Conservation (phyloP, 2,888 invertebrate species). For the Thumatha senex region DNA sequence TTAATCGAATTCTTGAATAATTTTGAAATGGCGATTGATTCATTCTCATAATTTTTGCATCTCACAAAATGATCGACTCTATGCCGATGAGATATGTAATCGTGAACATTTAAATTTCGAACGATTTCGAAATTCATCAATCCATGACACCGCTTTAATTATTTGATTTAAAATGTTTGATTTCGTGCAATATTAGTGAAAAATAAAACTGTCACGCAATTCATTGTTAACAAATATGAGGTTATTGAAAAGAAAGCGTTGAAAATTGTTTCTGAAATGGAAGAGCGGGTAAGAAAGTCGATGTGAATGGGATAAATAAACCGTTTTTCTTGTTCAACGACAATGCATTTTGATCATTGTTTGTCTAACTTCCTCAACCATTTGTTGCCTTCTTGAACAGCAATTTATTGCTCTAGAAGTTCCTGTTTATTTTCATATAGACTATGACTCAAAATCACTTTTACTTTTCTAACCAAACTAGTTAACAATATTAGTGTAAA, state of each 20-base stretch:
- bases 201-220: constrained; percentile 50
- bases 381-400: constrained; percentile 5
- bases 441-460: background rate
- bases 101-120: too few relatives aligned
- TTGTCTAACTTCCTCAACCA: constrained; percentile 28
- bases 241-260: constrained; percentile 66
- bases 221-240: constrained; percentile 59
- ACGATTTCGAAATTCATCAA: too few relatives aligned
- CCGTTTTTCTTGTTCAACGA: constrained; percentile 30
- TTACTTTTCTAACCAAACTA: background rate
- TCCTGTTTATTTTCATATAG: too few relatives aligned
- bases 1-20: too few relatives aligned
- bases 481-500: too few relatives aligned
- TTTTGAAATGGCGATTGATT: too few relatives aligned
- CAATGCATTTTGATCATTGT: constrained; percentile 35
- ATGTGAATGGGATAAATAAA: constrained; percentile 32
- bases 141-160: background rate
- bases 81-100: too few relatives aligned
- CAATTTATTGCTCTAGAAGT: background rate
- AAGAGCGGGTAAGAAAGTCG: constrained; percentile 61
- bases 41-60: too few relatives aligned
- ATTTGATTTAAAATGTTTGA: constrained; percentile 23
- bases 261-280: constrained; percentile 64
- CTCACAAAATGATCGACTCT: too few relatives aligned
- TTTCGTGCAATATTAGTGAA: constrained; percentile 13